These are phyloP conservation scores for Stenodera caucasica DNA, from an alignment of 2,888 invertebrate genomes.

Conservation along the genomic window DNA sequence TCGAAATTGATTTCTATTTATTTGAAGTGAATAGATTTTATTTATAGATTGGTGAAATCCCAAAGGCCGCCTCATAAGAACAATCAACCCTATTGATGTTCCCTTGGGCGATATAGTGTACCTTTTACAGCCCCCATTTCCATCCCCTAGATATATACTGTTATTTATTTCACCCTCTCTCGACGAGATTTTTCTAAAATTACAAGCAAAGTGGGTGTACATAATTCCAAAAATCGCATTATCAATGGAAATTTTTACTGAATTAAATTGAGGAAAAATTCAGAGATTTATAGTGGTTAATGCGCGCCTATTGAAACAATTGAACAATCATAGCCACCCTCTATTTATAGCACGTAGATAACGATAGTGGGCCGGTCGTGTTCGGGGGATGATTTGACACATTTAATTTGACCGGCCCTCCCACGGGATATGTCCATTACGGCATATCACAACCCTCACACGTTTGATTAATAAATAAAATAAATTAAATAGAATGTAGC, in stretches of 20 bases:
- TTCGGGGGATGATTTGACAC: constrained; percentile 50
- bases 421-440: constrained; percentile 42
- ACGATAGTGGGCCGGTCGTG: constrained; percentile 42
- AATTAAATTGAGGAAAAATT: too few species aligned
- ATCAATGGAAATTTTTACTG: too few species aligned
- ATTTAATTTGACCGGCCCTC: constrained; percentile 49
- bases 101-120: constrained; percentile 27
- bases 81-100: constrained; percentile 35
- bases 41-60: constrained; percentile 26
- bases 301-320: constrained; percentile 51
- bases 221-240: constrained; percentile 7
- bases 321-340: constrained; percentile 50
- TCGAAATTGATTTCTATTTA: too few species aligned
- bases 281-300: too few species aligned
- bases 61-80: constrained; percentile 34
- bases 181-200: constrained; percentile 7
- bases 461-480: constrained; percentile 39
- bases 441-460: constrained; percentile 32
- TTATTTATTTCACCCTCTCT: constrained; percentile 13
- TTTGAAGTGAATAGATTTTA: constrained; percentile 20
- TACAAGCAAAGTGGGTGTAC: constrained; percentile 9
- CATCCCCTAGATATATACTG: constrained; percentile 13
- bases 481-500: too few species aligned
- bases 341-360: constrained; percentile 45
- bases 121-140: constrained; percentile 17